Conservation (phyloP, 2,113 vertebrate genomes). For the Todiramphus chloris region DNA sequence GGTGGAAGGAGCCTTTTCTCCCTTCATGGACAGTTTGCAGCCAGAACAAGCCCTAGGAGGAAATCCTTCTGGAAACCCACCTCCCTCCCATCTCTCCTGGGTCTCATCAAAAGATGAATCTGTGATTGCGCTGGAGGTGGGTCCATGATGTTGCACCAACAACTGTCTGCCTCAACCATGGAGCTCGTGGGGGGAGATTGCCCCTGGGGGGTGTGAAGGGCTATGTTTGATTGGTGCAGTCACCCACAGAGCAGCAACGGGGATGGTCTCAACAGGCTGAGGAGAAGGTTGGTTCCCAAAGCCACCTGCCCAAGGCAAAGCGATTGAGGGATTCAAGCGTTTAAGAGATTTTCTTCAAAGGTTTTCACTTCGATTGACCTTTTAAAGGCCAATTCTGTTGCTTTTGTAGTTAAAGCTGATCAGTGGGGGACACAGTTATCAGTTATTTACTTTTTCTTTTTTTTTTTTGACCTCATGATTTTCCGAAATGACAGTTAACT, state of each 20-base stretch:
- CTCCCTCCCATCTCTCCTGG: background rate
- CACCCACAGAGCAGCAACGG: background rate
- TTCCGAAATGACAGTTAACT: background rate
- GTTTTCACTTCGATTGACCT: constrained; percentile 19
- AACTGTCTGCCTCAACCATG: background rate
- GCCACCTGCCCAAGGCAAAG: background rate
- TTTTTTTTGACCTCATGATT: background rate
- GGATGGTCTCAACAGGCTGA: background rate
- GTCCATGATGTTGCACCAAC: accelerated
- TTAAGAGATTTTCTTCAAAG: constrained; percentile 44
- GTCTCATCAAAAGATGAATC: background rate
- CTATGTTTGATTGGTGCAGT: background rate
- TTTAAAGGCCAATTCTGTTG: background rate
- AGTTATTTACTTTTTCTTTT: background rate
- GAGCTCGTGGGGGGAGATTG: background rate
- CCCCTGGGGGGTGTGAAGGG: background rate
- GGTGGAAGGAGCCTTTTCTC: background rate
- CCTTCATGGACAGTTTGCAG: background rate
- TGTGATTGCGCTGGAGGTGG: background rate
- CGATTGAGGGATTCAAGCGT: background rate
- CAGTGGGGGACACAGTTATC: background rate
- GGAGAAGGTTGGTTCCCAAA: background rate
- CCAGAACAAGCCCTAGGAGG: background rate
- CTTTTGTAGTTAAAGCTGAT: constrained; percentile 3
- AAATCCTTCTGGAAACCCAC: background rate